These are phyloP conservation scores for Leptinotarsa juncta DNA, from an alignment of 2,888 invertebrate species.

Conservation along the genomic window DNA sequence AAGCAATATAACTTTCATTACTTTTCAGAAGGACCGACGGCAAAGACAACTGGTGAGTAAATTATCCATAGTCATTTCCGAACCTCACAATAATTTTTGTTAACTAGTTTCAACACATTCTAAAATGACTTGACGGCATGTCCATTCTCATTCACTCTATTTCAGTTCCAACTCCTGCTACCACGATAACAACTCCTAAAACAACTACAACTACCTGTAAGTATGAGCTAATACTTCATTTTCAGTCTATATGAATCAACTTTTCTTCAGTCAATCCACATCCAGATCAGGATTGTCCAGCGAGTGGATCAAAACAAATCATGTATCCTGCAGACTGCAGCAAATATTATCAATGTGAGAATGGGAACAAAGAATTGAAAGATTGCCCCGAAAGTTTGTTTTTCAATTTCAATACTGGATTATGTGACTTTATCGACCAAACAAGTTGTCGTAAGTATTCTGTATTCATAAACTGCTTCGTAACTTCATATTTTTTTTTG, in stretches of 20 bases:
- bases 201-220: not conserved
- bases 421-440: not conserved
- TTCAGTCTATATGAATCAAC: not conserved
- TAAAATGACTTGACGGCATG: no score
- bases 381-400: not conserved
- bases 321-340: not conserved
- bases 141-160: not conserved
- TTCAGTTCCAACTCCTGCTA: not conserved
- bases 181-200: not conserved
- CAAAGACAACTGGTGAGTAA: constrained; percentile 15
- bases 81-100: not conserved
- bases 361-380: not conserved
- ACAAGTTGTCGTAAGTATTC: constrained; percentile 28
- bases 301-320: not conserved
- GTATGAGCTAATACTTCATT: not conserved
- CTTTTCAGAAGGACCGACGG: constrained; percentile 6
- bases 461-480: no score
- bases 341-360: not conserved
- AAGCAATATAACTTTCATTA: not conserved
- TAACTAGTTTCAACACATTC: no score
- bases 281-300: not conserved
- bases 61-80: not conserved
- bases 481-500: no score
- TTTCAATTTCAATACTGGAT: no score
- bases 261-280: not conserved